Conservation (phyloP, 2,888 invertebrate species). For the Hypomecis atomaria region DNA sequence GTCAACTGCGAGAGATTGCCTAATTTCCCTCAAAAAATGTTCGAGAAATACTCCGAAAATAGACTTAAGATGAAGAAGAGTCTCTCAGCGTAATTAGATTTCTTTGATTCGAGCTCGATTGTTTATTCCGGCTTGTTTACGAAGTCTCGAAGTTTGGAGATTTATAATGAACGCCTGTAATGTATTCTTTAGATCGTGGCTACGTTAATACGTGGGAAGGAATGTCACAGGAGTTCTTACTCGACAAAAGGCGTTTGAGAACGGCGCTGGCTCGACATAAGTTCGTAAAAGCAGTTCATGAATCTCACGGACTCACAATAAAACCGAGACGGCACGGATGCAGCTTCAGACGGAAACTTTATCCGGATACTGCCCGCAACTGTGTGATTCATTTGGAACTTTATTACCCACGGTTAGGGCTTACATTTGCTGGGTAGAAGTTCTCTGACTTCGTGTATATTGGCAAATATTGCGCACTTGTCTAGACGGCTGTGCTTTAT, state of each 20-base stretch:
- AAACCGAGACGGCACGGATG: slow-evolving; percentile 35
- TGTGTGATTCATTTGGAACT: slow-evolving; percentile 1
- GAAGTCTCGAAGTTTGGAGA: background rate
- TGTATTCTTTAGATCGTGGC: background rate
- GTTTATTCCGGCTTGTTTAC: slow-evolving; percentile 11
- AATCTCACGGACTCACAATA: slow-evolving; percentile 38
- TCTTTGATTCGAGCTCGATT: slow-evolving; percentile 13
- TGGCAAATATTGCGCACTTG: slow-evolving; percentile 34
- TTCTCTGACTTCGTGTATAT: slow-evolving; percentile 20
- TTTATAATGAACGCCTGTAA: background rate
- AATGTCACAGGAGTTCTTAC: slow-evolving; percentile 11
- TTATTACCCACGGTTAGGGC: slow-evolving; percentile 13
- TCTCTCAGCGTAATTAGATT: slow-evolving; percentile 21
- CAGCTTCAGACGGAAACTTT: slow-evolving; percentile 34
- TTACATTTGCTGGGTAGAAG: slow-evolving; percentile 4
- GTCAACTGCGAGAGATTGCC: slow-evolving; percentile 3
- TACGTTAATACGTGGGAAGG: background rate
- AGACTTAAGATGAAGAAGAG: slow-evolving; percentile 12
- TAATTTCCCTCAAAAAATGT: slow-evolving; percentile 7
- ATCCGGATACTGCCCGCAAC: slow-evolving; percentile 11
- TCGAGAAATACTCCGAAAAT: slow-evolving; percentile 21
- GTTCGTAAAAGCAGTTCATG: slow-evolving; percentile 35
- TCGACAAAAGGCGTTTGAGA: slow-evolving; percentile 15
- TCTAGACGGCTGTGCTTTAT: slow-evolving; percentile 44
- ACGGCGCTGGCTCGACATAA: slow-evolving; percentile 23